Conservation (phyloP, 2,888 invertebrate species). For the Empis livida region DNA sequence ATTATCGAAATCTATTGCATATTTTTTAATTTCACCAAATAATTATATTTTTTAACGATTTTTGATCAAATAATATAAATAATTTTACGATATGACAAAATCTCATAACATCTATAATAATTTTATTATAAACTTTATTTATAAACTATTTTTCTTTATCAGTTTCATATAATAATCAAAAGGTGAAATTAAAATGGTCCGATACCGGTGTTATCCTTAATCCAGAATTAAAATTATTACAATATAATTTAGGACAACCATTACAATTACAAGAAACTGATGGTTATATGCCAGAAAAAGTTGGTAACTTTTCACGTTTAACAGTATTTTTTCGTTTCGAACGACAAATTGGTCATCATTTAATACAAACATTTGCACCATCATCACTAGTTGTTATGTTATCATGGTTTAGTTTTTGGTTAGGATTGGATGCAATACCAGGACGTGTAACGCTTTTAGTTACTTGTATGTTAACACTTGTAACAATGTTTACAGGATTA, state of each 20-base stretch:
- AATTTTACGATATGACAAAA: no score
- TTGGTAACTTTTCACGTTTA: conserved; percentile 68
- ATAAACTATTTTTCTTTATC: no score
- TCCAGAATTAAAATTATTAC: conserved; percentile 64
- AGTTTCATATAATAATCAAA: conserved; percentile 71
- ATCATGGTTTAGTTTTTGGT: conserved; percentile 81
- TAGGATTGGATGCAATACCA: conserved; percentile 71
- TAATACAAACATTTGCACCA: conserved; percentile 76
- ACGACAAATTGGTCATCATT: conserved; percentile 70
- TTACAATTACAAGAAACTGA: conserved; percentile 56
- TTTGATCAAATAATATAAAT: no score
- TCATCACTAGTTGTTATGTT: conserved; percentile 70
- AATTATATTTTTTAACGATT: no score
- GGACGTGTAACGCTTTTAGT: conserved; percentile 69
- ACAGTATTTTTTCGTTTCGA: conserved; percentile 70
- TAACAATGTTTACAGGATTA: conserved; percentile 75
- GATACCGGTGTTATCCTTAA: conserved; percentile 62
- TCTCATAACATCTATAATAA: no score
- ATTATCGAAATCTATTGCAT: no score
- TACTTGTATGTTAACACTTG: conserved; percentile 71
- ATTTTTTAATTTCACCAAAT: no score
- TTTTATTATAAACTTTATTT: no score
- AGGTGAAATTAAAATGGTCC: conserved; percentile 63
- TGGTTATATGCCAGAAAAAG: conserved; percentile 63
- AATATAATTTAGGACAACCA: conserved; percentile 65